phyloP scores from a whole-genome alignment of 2,888 invertebrate genomes.

The Pseudolycoriella hygida region DNA sequence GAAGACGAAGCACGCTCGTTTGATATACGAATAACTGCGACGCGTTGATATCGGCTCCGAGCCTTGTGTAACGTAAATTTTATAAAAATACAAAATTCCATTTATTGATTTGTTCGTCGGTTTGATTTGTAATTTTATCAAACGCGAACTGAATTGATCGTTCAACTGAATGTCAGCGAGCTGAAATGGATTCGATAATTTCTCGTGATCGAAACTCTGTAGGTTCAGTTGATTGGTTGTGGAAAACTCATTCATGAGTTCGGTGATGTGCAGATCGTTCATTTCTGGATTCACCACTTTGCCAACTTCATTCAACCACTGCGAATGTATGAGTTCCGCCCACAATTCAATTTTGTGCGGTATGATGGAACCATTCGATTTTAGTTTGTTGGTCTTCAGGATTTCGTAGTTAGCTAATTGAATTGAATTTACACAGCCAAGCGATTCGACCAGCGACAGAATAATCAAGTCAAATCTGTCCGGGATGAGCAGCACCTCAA shows the following conservation, averaged over 20 bases:
- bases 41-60: not conserved
- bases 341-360: conserved; percentile 35
- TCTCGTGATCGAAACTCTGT: conserved; percentile 1
- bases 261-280: conserved; percentile 15
- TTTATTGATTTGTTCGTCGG: not conserved
- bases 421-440: conserved; percentile 36
- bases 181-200: conserved; percentile 3
- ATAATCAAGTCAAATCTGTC: conserved; percentile 35
- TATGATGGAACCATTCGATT: conserved; percentile 31
- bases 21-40: not conserved
- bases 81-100: not conserved
- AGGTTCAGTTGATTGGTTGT: conserved; percentile 2
- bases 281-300: conserved; percentile 37
- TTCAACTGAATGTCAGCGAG: not conserved
- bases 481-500: conserved; percentile 12
- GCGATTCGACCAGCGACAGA: conserved; percentile 33
- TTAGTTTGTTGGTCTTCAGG: conserved; percentile 25
- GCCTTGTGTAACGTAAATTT: not conserved
- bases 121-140: not conserved
- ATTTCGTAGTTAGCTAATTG: conserved; percentile 20
- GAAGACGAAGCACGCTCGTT: not conserved
- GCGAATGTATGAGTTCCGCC: conserved; percentile 39
- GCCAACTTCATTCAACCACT: conserved; percentile 39
- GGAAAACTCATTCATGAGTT: conserved; percentile 5
- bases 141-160: not conserved